These are phyloP conservation scores for Catocala fraxini DNA, from an alignment of 2,888 invertebrate species.

Conservation along the genomic window DNA sequence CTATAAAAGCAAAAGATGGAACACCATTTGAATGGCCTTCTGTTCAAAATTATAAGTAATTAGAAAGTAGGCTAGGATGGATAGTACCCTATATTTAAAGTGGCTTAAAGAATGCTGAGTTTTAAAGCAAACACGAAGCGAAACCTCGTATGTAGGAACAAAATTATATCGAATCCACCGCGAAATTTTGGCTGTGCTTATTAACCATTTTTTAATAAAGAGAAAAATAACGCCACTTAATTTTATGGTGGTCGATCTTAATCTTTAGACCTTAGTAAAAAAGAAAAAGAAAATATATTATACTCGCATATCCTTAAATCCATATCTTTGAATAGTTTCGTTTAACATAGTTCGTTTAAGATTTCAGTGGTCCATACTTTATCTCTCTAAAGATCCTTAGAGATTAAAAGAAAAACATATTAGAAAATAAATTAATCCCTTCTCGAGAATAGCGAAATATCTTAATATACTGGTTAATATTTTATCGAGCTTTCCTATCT, in stretches of 20 bases:
- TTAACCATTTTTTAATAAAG: slow-evolving; percentile 62
- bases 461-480: slow-evolving; percentile 56
- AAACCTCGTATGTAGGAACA: slow-evolving; percentile 57
- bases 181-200: slow-evolving; percentile 84
- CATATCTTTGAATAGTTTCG: slow-evolving; percentile 59
- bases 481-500: slow-evolving; percentile 81
- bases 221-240: slow-evolving; percentile 54
- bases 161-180: slow-evolving; percentile 76
- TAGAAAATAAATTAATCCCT: slow-evolving; percentile 42
- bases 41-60: slow-evolving; percentile 12
- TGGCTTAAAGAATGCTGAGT: slow-evolving; percentile 34
- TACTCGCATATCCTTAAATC: slow-evolving; percentile 66
- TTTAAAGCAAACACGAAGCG: slow-evolving; percentile 53
- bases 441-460: slow-evolving; percentile 41
- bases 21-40: slow-evolving; percentile 24
- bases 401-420: slow-evolving; percentile 43
- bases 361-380: slow-evolving; percentile 71
- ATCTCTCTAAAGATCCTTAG: slow-evolving; percentile 65
- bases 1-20: not conserved
- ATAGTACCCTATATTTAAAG: slow-evolving; percentile 38
- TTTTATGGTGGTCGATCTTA: slow-evolving; percentile 63
- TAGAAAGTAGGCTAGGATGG: slow-evolving; percentile 29
- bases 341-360: slow-evolving; percentile 51
- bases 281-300: slow-evolving; percentile 30
- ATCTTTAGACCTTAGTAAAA: slow-evolving; percentile 40